Conservation (phyloP, 2,797 vertebrate genomes). For the Syngnathus rostellatus region DNA sequence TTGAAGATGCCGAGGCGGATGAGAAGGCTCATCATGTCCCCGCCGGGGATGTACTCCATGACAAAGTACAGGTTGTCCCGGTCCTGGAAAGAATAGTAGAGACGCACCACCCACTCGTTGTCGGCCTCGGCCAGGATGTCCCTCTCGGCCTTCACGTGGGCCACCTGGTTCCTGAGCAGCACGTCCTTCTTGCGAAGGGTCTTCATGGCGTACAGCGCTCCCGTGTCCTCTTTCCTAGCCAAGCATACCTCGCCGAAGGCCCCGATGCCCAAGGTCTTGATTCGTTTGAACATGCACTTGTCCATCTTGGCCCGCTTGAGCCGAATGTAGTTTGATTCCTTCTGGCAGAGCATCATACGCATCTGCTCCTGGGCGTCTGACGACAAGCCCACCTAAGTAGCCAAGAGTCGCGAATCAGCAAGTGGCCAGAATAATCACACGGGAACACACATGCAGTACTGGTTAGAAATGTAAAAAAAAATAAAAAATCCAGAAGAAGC, state of each 20-base stretch:
- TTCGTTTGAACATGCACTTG: conserved; percentile 95
- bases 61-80: conserved; percentile 97
- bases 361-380: conserved; percentile 95
- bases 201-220: conserved; percentile 93
- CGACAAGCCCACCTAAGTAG: conserved; percentile 84
- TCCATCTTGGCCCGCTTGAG: conserved; percentile 98
- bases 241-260: conserved; percentile 96
- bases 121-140: conserved; percentile 97
- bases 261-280: conserved; percentile 93
- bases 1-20: conserved; percentile 93
- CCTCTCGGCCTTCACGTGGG: conserved; percentile 94
- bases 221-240: conserved; percentile 91
- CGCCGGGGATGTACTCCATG: conserved; percentile 99
- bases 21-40: conserved; percentile 98
- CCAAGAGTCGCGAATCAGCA: neutral
- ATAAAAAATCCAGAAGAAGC: neutral
- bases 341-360: conserved; percentile 97
- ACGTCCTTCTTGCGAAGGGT: conserved; percentile 97
- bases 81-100: conserved; percentile 98
- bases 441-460: neutral
- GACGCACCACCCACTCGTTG: conserved; percentile 97
- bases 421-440: neutral
- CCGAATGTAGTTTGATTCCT: conserved; percentile 97
- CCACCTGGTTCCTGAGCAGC: conserved; percentile 92
- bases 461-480: conserved; percentile 4